phyloP scores from a whole-genome alignment of 2,888 invertebrate genomes.

The Calameuta filiformis region DNA sequence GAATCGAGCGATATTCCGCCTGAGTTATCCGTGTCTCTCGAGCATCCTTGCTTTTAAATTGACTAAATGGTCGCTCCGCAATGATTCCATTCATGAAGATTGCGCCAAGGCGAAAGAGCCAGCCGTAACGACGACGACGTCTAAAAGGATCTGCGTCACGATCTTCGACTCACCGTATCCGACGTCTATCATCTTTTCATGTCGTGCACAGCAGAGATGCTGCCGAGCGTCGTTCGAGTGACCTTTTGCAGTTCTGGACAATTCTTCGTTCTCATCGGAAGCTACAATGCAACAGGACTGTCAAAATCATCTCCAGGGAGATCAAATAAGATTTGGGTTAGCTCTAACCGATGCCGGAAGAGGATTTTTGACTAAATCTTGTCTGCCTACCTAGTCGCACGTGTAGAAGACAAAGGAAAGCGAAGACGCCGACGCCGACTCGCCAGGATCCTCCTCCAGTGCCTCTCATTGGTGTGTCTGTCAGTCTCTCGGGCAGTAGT shows the following conservation, averaged over 20 bases:
- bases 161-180: constrained; percentile 55
- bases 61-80: constrained; percentile 31
- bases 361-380: neutral
- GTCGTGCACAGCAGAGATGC: constrained; percentile 55
- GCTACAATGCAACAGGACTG: constrained; percentile 25
- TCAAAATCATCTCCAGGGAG: neutral
- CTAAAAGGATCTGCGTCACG: neutral
- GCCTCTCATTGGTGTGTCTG: constrained; percentile 24
- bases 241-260: constrained; percentile 17
- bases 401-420: constrained; percentile 42
- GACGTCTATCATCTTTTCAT: constrained; percentile 55
- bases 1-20: neutral
- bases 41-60: constrained; percentile 21
- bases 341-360: neutral
- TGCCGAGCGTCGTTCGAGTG: constrained; percentile 33
- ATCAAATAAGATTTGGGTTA: neutral
- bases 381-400: constrained; percentile 49
- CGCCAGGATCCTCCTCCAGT: constrained; percentile 43
- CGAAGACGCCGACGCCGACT: constrained; percentile 40
- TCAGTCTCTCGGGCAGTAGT: neutral
- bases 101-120: neutral
- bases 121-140: neutral
- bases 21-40: neutral
- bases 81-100: constrained; percentile 18
- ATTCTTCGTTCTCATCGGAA: constrained; percentile 30